Percentiles rank a stretch among this genome's conserved stretches.
phyloP scores from a whole-genome alignment of 2,113 vertebrate species.

The Thymallus thymallus region DNA sequence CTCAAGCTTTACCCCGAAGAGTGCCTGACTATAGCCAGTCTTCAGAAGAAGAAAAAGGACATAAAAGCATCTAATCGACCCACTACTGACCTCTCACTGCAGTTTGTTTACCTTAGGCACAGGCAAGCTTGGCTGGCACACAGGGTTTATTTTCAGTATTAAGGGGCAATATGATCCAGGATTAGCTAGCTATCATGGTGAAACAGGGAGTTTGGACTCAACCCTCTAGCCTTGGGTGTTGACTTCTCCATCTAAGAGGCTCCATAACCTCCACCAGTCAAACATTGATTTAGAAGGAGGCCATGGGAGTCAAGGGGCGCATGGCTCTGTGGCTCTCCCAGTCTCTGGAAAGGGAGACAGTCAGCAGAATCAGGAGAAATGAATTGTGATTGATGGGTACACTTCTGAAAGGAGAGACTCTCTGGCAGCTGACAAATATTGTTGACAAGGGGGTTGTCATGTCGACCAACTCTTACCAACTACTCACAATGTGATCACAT shows the following conservation, averaged over 20 bases:
- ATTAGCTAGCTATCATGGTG: constrained; percentile 42
- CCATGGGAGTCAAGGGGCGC: constrained; percentile 59
- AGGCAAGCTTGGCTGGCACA: constrained; percentile 37
- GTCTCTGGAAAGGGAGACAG: constrained; percentile 40
- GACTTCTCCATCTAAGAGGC: constrained; percentile 49
- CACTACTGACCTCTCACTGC: constrained; percentile 29
- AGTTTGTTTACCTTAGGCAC: constrained; percentile 49
- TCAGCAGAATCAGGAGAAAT: constrained; percentile 59
- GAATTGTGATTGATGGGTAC: constrained; percentile 47
- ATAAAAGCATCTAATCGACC: constrained; percentile 32
- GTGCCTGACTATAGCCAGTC: neutral
- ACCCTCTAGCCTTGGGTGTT: constrained; percentile 55
- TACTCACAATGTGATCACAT: neutral
- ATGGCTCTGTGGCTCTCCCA: constrained; percentile 42
- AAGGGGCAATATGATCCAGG: constrained; percentile 48
- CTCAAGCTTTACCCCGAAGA: neutral
- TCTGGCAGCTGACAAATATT: constrained; percentile 38
- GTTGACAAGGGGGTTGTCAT: constrained; percentile 32
- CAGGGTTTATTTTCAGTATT: constrained; percentile 61
- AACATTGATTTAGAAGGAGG: constrained; percentile 73
- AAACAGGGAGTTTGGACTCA: constrained; percentile 38
- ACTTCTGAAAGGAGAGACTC: constrained; percentile 28
- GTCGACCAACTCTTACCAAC: constrained; percentile 9
- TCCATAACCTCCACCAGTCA: constrained; percentile 58
- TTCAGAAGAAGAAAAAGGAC: constrained; percentile 7